These are phyloP conservation scores for Bilobella aurantiaca DNA, from an alignment of 1,140 invertebrate species.

Conservation along the genomic window DNA sequence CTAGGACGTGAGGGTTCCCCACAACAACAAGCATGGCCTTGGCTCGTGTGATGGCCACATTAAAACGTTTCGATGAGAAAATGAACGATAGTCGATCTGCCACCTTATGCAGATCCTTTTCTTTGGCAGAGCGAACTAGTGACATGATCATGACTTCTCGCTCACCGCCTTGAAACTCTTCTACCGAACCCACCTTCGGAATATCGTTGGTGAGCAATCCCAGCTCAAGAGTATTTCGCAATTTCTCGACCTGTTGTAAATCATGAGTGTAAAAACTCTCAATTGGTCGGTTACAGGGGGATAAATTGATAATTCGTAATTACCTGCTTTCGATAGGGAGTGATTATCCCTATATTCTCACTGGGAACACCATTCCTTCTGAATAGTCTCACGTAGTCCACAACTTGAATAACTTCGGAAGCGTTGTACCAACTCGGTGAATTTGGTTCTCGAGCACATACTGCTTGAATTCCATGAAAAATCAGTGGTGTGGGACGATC, in stretches of 20 bases:
- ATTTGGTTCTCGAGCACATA: conserved; percentile 58
- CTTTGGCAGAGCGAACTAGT: conserved; percentile 57
- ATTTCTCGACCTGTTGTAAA: conserved; percentile 54
- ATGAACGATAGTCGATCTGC: conserved; percentile 62
- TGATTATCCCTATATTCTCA: conserved; percentile 79
- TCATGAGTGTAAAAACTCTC: too few relatives aligned
- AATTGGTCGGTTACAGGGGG: too few relatives aligned
- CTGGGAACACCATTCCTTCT: conserved; percentile 52
- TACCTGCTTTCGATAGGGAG: conserved; percentile 86
- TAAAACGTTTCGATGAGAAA: conserved; percentile 61
- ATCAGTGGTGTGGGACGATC: conserved; percentile 48
- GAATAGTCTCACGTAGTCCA: conserved; percentile 48
- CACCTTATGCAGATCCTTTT: conserved; percentile 45
- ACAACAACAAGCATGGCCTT: conserved; percentile 65
- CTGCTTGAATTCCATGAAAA: conserved; percentile 71
- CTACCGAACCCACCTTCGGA: conserved; percentile 82
- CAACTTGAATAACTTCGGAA: conserved; percentile 62
- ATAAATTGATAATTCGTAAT: too few relatives aligned
- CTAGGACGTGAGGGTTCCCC: conserved; percentile 67
- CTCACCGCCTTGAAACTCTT: conserved; percentile 94
- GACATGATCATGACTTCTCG: conserved; percentile 73
- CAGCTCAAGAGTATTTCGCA: conserved; percentile 44
- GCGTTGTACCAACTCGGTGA: conserved; percentile 86
- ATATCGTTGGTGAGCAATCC: conserved; percentile 51
- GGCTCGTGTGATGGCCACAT: conserved; percentile 75